Evolutionary conservation across 2,113 vertebrate genomes (phyloP), one percentile per base, ranked within the genome.

Genomic region (Delphinapterus leucas): DNA sequence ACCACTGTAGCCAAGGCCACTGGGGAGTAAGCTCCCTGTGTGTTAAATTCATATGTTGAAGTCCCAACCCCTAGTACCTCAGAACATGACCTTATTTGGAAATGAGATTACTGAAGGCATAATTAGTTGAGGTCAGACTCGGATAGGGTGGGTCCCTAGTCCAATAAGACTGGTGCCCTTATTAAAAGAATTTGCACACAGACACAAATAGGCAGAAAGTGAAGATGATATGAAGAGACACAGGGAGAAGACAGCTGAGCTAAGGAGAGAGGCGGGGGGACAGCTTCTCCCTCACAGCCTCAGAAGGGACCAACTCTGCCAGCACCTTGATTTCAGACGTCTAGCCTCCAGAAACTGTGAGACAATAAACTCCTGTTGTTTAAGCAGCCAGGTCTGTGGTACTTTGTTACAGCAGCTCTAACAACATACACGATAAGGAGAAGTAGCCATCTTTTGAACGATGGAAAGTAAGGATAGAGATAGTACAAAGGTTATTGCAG

Each of bases 1-100:
- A 18, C 14, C 11, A 3, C 61, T 18, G 1, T 2, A 23, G 63
- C 33, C 0, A 9, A 5, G 47, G 41, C 11, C 38, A 14, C 49
- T 13, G 31, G 5, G 10, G 25, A 3, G 31, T 1, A n/a, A 23
- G 7, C 53, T 47, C 58, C 71, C 67, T 68, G 20, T 10, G 33
- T 38, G 58, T 26, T 26, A 36, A n/a, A 23, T 13, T 18, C 55
- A 0, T 6, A 17, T 9, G 10, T 7, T 73, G 58, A 28, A 28
- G 58, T 65, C 25, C 70, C 58, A 33, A 77, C 7, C 3, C n/a
- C 28, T 53, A 53, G 15, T 53, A 17, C 53, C 53, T 33, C 87
- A 60, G 58, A 47, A 67, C 1, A 11, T 20, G 31, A 4, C 44
- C 44, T 36, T 58, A 41, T 41, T 49, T 85, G 1, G 58, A 68